A percentile compares a stretch with the other conserved stretches of the same genome.
These are phyloP conservation scores for Ridgeia piscesae DNA, from an alignment of 1,140 invertebrate species.

Conservation along the genomic window DNA sequence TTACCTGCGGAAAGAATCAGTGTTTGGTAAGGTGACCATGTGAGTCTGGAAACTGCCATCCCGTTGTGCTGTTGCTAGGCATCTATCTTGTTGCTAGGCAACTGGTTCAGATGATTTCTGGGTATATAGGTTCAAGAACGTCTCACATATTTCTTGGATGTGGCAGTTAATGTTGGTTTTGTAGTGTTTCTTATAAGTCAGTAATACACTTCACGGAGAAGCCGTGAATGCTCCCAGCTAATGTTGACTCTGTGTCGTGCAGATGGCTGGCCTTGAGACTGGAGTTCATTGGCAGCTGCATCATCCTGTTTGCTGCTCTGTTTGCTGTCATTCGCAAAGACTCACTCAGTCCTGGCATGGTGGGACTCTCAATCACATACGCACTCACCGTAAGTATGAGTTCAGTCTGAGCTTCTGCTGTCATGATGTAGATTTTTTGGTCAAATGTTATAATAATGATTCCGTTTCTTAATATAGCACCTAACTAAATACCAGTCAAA, in stretches of 20 bases:
- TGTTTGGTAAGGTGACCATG: not conserved
- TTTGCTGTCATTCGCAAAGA: conserved; percentile 60
- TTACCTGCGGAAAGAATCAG: not conserved
- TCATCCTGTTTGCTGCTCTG: conserved; percentile 63
- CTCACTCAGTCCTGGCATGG: conserved; percentile 57
- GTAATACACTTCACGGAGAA: not conserved
- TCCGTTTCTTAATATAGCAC: too few relatives aligned
- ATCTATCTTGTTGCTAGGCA: not conserved
- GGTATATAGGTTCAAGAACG: not conserved
- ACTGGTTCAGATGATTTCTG: not conserved
- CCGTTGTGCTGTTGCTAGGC: too few relatives aligned
- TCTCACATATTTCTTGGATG: not conserved
- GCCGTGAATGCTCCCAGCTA: not conserved
- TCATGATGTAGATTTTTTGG: not conserved
- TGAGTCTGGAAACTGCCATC: not conserved
- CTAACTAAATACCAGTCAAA: too few relatives aligned
- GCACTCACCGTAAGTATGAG: conserved; percentile 60
- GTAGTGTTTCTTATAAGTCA: not conserved
- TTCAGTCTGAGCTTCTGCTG: not conserved
- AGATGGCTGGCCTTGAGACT: conserved; percentile 87
- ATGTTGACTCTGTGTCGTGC: not conserved
- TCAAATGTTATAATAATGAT: too few relatives aligned
- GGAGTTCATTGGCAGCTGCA: conserved; percentile 71
- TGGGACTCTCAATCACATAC: conserved; percentile 60
- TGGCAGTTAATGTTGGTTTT: not conserved